Base-by-base conservation (phyloP, 2,888 invertebrate species). In the Mystacides longicornis region DNA sequence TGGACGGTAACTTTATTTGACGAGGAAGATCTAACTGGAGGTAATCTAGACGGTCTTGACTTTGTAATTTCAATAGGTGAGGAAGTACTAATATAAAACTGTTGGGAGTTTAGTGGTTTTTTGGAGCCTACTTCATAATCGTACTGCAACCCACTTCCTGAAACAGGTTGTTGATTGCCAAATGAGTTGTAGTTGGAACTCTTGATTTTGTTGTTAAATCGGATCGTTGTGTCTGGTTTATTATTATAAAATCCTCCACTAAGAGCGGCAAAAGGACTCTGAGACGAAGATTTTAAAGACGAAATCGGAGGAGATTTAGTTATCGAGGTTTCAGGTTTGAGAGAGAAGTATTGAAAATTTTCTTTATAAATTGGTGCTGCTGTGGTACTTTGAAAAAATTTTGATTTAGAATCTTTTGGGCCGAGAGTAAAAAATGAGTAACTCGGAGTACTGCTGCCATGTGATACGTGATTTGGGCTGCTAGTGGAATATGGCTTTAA, bases 161-260 rank as follows among this genome's bases (percentile, higher is more conserved):
- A 4, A 46, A 54, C 27, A 52, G 56, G 31, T 56, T 50, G 48
- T 49, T 49, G 47, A 37, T 3, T 55, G 55, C 55, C 37, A 51
- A 19, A 37, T 27, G 16, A 23, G 48, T 37, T 49, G 11, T 54
- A 11, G 19, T 3, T 59, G 16, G 49, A 58, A n/a, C 62, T 60
- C 51, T 62, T 62, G 23, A 33, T 20, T 50, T 59, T 57, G n/a
- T 49, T 31, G 11, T 43, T 33, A 42, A 52, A 56, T 21, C 55
- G 48, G 31, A 60, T 37, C 19, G 37, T 58, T 21, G 60, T 18
- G n/a, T 56, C 54, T 22, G 62, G 62, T 46, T 65, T 63, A 61
- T 78, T 79, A 63, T 81, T 81, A 59, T 75, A 80, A 69, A 81
- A 82, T 5, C 80, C 81, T 31, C 81, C 81, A 60, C 78, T 71